A percentile compares a stretch with the other conserved stretches of the same genome.
Conservation (phyloP, 1,140 invertebrate genomes). For the Drosophila gunungcola region DNA sequence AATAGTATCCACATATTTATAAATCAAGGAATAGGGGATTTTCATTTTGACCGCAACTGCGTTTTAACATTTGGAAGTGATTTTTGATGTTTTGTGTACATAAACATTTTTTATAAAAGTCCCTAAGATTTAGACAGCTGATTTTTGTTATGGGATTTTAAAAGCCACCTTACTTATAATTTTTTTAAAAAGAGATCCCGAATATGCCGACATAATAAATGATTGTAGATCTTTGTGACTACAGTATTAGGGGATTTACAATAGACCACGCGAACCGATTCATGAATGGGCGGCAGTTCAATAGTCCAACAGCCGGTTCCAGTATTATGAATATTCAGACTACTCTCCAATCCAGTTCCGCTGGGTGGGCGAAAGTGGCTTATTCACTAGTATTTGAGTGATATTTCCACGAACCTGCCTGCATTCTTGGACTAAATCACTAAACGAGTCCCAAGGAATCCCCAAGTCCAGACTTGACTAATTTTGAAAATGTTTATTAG, state of each 20-base stretch:
- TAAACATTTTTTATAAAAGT: too few relatives aligned
- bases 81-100: too few relatives aligned
- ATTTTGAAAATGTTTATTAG: slow-evolving; percentile 71
- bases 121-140: too few relatives aligned
- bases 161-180: too few relatives aligned
- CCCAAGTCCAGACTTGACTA: slow-evolving; percentile 29
- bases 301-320: not conserved
- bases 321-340: slow-evolving; percentile 15
- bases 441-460: slow-evolving; percentile 54
- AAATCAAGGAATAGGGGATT: slow-evolving; percentile 3
- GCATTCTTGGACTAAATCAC: slow-evolving; percentile 46
- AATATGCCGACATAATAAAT: not conserved
- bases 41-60: not conserved
- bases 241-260: slow-evolving; percentile 1
- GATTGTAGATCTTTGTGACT: slow-evolving; percentile 18
- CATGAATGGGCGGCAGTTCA: slow-evolving; percentile 34
- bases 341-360: slow-evolving; percentile 22
- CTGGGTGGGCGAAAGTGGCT: slow-evolving; percentile 33
- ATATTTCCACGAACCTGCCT: slow-evolving; percentile 45
- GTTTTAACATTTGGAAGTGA: not conserved
- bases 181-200: not conserved
- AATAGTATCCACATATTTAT: not conserved
- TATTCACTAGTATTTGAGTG: slow-evolving; percentile 45
- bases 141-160: too few relatives aligned
- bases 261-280: slow-evolving; percentile 12